Conservation (phyloP, 2,113 vertebrate genomes). For the Mastomys natalensis region DNA sequence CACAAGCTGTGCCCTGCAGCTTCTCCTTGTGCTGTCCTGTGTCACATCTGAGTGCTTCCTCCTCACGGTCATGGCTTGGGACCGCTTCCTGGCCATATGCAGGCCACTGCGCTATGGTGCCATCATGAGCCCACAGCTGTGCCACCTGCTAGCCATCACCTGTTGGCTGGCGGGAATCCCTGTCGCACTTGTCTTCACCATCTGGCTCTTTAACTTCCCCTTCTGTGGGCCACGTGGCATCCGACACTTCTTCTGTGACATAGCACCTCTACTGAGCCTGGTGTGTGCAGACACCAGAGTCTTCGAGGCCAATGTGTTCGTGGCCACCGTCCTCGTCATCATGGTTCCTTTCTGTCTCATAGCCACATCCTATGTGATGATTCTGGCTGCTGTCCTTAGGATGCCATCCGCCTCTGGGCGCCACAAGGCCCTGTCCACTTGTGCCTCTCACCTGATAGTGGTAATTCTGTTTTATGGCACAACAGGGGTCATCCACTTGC, state of each 20-base stretch:
- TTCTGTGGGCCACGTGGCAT: conserved; percentile 29
- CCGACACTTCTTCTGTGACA: conserved; percentile 56
- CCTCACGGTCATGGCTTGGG: conserved; percentile 64
- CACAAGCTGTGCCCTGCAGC: conserved; percentile 45
- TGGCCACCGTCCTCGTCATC: neutral
- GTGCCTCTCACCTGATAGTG: neutral
- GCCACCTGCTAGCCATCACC: neutral
- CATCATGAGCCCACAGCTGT: neutral
- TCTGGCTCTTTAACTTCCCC: conserved; percentile 39
- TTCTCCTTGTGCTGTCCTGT: conserved; percentile 11
- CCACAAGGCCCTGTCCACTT: conserved; percentile 29
- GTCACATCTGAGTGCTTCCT: conserved; percentile 59
- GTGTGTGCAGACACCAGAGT: conserved; percentile 43
- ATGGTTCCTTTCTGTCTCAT: conserved; percentile 55
- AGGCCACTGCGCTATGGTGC: conserved; percentile 39
- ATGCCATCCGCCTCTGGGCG: neutral
- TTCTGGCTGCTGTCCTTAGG: conserved; percentile 29
- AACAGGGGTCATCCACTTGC: conserved; percentile 39
- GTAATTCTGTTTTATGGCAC: conserved; percentile 66
- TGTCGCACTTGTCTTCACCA: neutral
- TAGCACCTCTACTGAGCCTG: conserved; percentile 51
- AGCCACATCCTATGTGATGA: neutral
- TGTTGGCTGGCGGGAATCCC: conserved; percentile 55
- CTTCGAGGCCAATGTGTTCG: conserved; percentile 30
- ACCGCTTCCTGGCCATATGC: conserved; percentile 24